phyloP scores from a whole-genome alignment of 2,113 vertebrate genomes.

The Herpailurus yagouaroundi region DNA sequence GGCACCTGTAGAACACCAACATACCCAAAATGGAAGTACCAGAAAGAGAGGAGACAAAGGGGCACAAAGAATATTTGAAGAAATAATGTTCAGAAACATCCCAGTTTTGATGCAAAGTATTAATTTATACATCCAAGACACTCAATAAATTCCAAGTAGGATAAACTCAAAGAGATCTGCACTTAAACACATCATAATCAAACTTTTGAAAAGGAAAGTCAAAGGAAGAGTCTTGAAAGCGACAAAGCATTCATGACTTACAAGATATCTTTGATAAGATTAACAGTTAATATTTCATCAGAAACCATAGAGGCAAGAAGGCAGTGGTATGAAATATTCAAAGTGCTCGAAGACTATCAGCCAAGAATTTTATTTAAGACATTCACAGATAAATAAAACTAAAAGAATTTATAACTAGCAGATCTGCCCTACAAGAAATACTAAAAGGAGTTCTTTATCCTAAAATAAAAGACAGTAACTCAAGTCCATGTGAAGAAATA shows the following conservation, averaged over 20 bases:
- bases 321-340: background rate
- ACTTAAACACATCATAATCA: background rate
- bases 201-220: background rate
- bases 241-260: background rate
- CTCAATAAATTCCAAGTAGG: background rate
- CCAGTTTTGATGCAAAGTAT: background rate
- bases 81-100: background rate
- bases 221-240: background rate
- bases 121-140: background rate
- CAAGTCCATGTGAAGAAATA: background rate
- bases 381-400: background rate
- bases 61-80: background rate
- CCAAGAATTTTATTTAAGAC: background rate
- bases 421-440: background rate
- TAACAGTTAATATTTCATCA: background rate
- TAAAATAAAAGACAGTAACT: background rate
- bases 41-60: background rate
- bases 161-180: background rate
- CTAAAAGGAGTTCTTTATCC: background rate
- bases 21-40: background rate
- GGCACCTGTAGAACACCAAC: background rate
- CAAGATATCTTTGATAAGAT: background rate
- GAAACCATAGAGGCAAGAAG: background rate
- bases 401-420: background rate
- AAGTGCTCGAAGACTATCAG: background rate